These are phyloP conservation scores for Apistogramma diplotaenia DNA, from an alignment of 2,113 vertebrate genomes.

Conservation along the genomic window DNA sequence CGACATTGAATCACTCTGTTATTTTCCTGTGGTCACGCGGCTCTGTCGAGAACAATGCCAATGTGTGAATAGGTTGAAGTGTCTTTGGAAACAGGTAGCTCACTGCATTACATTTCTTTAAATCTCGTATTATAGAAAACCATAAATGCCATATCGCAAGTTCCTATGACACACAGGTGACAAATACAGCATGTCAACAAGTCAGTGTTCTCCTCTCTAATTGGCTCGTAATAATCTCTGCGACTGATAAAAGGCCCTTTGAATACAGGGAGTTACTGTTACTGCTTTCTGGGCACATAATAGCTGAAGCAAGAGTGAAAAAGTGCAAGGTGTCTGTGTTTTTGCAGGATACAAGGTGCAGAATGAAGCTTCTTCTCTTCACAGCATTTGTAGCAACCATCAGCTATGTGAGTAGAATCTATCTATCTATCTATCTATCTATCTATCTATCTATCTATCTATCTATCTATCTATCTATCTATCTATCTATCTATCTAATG, in stretches of 20 bases:
- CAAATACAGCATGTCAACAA: slow-evolving; percentile 42
- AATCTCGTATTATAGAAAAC: neutral
- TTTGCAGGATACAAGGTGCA: slow-evolving; percentile 9
- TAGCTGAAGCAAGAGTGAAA: neutral
- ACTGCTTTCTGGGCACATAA: neutral
- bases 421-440: slow-evolving; percentile 1
- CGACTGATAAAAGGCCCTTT: slow-evolving; percentile 52
- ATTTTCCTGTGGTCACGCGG: slow-evolving; percentile 44
- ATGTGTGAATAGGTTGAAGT: neutral
- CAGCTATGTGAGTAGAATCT: slow-evolving; percentile 54
- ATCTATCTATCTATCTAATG: neutral
- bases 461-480: slow-evolving; percentile 3
- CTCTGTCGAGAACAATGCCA: slow-evolving; percentile 30
- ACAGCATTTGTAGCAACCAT: slow-evolving; percentile 30
- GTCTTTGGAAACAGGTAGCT: neutral
- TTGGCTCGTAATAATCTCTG: slow-evolving; percentile 59
- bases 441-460: neutral
- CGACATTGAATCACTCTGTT: slow-evolving; percentile 49
- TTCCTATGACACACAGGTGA: slow-evolving; percentile 50
- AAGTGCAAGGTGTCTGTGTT: neutral
- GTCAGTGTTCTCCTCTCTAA: slow-evolving; percentile 47
- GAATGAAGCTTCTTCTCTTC: slow-evolving; percentile 64
- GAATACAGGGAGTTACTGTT: slow-evolving; percentile 8
- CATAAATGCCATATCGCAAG: slow-evolving; percentile 26
- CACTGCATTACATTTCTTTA: slow-evolving; percentile 9